Base-by-base conservation (phyloP, 2,888 invertebrate genomes). In the Sthenelais limicola region DNA sequence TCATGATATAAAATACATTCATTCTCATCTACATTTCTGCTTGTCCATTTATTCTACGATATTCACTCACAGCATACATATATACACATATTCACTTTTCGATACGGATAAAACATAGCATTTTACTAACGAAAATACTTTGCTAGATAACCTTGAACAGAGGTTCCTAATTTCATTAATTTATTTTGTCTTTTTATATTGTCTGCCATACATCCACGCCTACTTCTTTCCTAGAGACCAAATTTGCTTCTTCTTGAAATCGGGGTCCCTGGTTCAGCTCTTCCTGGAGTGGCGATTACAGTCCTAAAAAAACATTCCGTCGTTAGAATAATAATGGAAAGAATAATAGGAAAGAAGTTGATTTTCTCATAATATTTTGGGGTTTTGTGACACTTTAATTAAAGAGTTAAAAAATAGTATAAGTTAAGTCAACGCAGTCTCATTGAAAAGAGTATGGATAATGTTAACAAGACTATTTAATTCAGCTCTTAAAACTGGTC, bases 201-300 rank as follows among this genome's bases (percentile, higher is more conserved):
- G n/a, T n/a, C n/a, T n/a, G n/a, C n/a, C n/a, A n/a, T n/a, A n/a
- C n/a, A n/a, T n/a, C n/a, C n/a, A n/a, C n/a, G n/a, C 43, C 15
- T 43, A 43, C 21, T 30, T 3, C 30, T 66, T 33, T 54, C 12
- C 28, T 66, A 85, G 32, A 85, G 78, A 5, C 85, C 85, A 81
- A 85, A 84, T 74, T 85, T 85, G 3, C 77, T 75, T 68, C 83
- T 70, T 58, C 82, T 79, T 0, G 72, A 18, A 12, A 77, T 68
- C 21, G 85, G 90, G 4, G 91, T 91, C 9, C 93, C 91, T 0
- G 93, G 93, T 52, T 93, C 93, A 68, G 91, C 77, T 66, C 83
- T 89, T 0, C 92, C 89, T 18, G 87, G 87, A 7, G 87, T 87
- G 0, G 81, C 83, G 68, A 88, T 87, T 32, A 77, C 76, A 80